Evolutionary conservation across 2,888 invertebrate species (phyloP).

Genomic region (Fissipunctia ypsillon): DNA sequence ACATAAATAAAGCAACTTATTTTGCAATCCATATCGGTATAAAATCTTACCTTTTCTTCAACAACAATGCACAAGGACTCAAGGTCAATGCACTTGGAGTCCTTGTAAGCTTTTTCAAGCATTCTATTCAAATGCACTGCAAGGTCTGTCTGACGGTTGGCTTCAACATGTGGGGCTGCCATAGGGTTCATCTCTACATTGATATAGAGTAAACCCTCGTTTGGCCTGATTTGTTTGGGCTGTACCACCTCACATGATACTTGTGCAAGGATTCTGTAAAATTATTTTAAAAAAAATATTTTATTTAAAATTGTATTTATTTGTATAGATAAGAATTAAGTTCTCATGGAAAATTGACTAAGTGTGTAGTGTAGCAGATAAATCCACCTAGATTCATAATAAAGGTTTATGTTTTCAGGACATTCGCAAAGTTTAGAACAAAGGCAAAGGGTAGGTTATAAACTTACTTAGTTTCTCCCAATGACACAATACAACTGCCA

Average conservation of each 20-base stretch:
- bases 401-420: neutral
- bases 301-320: neutral
- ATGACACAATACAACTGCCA: slow-evolving; percentile 94
- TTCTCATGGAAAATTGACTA: neutral
- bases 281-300: neutral
- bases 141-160: slow-evolving; percentile 93
- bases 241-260: slow-evolving; percentile 96
- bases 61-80: slow-evolving; percentile 98
- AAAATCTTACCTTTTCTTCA: slow-evolving; percentile 94
- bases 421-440: neutral
- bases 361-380: neutral
- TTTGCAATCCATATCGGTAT: slow-evolving; percentile 28
- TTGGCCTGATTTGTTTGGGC: slow-evolving; percentile 96
- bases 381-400: neutral
- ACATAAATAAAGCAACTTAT: slow-evolving; percentile 12
- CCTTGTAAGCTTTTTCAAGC: slow-evolving; percentile 96
- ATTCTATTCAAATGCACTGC: slow-evolving; percentile 94
- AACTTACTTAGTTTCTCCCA: slow-evolving; percentile 96
- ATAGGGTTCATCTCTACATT: slow-evolving; percentile 97
- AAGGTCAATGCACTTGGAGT: slow-evolving; percentile 97
- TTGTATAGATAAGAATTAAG: neutral
- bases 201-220: slow-evolving; percentile 96
- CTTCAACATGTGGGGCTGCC: slow-evolving; percentile 96
- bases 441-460: neutral
- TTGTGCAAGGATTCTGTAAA: slow-evolving; percentile 94